A percentile compares a stretch with the other conserved stretches of the same genome.
Evolutionary conservation across 2,888 invertebrate species (phyloP).

Genomic region (Campoplex capitator): DNA sequence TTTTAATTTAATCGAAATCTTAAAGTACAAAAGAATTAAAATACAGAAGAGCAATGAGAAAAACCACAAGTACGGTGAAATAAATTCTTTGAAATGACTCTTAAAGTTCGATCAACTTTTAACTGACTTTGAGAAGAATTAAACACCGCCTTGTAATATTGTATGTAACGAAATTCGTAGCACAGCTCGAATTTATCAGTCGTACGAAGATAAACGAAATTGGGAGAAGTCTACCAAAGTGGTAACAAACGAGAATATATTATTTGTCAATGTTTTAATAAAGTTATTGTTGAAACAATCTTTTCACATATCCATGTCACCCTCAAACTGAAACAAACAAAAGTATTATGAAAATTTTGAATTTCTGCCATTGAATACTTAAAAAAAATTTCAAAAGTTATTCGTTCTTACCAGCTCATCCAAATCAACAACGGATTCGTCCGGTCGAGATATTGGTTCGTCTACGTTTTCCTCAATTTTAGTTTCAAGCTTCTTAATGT

Average conservation of each 20-base stretch:
- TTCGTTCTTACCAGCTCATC: conserved; percentile 44
- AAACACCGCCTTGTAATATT: background rate
- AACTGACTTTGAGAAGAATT: background rate
- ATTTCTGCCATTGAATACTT: background rate
- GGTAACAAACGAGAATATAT: background rate
- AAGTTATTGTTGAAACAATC: background rate
- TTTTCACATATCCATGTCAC: conserved; percentile 51
- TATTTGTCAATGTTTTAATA: background rate
- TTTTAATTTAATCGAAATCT: background rate
- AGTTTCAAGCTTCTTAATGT: conserved; percentile 22
- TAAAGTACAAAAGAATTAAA: background rate
- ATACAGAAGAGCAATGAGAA: background rate
- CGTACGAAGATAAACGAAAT: no score
- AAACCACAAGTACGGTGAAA: background rate
- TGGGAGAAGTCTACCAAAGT: no score
- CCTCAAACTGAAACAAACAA: conserved; percentile 53
- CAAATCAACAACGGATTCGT: conserved; percentile 37
- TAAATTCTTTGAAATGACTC: background rate
- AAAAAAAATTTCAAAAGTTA: background rate
- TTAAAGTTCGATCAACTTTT: background rate
- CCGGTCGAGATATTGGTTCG: background rate
- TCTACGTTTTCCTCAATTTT: conserved; percentile 23
- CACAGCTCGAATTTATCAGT: no score
- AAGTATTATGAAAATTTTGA: background rate
- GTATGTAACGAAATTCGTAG: no score